Conservation (phyloP, 1,140 invertebrate genomes). For the Lordiphosa collinella region DNA sequence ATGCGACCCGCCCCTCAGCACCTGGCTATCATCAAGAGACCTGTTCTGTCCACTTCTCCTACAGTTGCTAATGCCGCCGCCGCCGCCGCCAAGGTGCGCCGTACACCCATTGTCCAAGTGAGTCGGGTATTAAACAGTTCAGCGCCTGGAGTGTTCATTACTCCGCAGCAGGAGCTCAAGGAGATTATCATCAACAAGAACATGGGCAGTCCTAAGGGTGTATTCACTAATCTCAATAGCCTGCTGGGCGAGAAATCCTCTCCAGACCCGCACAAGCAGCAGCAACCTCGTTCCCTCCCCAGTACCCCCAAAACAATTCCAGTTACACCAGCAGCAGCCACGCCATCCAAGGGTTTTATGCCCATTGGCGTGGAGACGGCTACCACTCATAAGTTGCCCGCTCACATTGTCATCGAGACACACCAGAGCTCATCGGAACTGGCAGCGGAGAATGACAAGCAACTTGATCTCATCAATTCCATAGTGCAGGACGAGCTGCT, state of each 20-base stretch:
- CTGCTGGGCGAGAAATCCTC: constrained; percentile 44
- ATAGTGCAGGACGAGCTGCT: constrained; percentile 65
- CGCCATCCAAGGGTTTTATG: constrained; percentile 61
- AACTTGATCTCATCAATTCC: constrained; percentile 77
- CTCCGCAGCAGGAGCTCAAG: constrained; percentile 55
- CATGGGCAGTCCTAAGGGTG: constrained; percentile 63
- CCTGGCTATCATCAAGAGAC: constrained; percentile 14
- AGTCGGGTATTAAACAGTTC: constrained; percentile 11
- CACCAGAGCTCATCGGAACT: constrained; percentile 72
- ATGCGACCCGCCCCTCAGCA: constrained; percentile 22
- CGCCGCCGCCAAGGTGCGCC: constrained; percentile 23
- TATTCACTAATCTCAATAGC: constrained; percentile 71
- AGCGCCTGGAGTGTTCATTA: constrained; percentile 16
- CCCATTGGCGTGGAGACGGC: constrained; percentile 64
- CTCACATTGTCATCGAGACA: constrained; percentile 72
- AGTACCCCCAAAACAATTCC: constrained; percentile 33
- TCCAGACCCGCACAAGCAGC: constrained; percentile 5
- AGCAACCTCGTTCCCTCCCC: too few relatives aligned
- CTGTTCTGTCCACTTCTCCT: neutral
- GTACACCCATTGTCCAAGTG: constrained; percentile 42
- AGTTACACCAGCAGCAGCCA: neutral
- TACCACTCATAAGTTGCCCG: constrained; percentile 72
- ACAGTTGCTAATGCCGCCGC: constrained; percentile 1
- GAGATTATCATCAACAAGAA: constrained; percentile 75
- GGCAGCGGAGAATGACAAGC: constrained; percentile 72